Conservation (phyloP, 2,113 vertebrate species). For the Sylvia atricapilla region DNA sequence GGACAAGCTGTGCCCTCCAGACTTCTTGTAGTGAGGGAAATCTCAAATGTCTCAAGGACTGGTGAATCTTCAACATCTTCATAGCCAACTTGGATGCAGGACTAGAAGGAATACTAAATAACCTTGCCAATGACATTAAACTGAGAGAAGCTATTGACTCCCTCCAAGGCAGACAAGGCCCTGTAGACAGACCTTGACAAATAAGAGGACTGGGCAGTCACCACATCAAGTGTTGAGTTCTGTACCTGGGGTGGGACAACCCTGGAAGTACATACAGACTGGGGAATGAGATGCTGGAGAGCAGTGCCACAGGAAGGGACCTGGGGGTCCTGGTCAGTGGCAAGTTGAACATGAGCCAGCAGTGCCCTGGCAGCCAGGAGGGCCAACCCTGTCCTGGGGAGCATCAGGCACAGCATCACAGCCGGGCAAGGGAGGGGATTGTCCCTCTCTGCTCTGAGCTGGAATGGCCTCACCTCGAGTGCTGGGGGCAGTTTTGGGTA, state of each 20-base stretch:
- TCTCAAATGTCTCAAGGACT: background rate
- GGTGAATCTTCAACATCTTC: background rate
- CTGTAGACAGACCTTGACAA: background rate
- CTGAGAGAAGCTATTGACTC: background rate
- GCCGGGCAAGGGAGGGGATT: background rate
- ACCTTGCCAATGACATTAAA: background rate
- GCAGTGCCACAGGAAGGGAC: rapidly evolving
- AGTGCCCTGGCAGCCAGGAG: background rate
- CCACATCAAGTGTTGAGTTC: background rate
- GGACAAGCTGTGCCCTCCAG: background rate
- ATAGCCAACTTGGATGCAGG: no score
- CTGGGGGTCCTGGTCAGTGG: rapidly evolving
- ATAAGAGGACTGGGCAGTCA: background rate
- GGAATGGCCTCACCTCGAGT: rapidly evolving
- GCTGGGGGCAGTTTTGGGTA: background rate
- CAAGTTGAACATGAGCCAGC: rapidly evolving
- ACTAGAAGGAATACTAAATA: background rate
- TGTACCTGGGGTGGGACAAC: background rate
- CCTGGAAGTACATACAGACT: rapidly evolving
- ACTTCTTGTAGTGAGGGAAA: background rate
- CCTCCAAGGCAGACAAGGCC: background rate
- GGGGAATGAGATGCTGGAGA: rapidly evolving
- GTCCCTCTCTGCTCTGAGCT: background rate
- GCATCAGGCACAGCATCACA: background rate
- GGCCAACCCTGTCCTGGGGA: rapidly evolving